Evolutionary conservation across 2,888 invertebrate genomes (phyloP).

Genomic region (Tipula confusa): DNA sequence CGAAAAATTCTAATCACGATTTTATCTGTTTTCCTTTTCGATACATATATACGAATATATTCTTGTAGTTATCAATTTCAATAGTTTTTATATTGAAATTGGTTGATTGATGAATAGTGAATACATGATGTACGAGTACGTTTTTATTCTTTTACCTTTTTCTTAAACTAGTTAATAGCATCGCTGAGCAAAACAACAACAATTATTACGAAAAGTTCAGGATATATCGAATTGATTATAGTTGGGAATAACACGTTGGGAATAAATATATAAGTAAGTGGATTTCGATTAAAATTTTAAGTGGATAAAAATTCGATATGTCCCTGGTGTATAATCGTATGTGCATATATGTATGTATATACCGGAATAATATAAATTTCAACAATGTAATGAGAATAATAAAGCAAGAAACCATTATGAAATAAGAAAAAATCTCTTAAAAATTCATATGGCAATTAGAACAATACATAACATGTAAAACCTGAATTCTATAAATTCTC

Average conservation of each 20-base stretch:
- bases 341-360: background rate
- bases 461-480: background rate
- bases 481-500: background rate
- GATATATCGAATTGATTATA: background rate
- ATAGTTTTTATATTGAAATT: background rate
- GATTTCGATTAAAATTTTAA: slow-evolving; percentile 12
- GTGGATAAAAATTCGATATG: background rate
- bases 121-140: background rate
- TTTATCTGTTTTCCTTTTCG: background rate
- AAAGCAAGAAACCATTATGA: background rate
- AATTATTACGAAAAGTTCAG: background rate
- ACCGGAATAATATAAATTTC: background rate
- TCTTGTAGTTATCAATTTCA: background rate
- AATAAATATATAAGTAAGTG: background rate
- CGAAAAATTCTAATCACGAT: background rate
- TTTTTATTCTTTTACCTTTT: background rate
- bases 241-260: slow-evolving; percentile 7
- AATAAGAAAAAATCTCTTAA: background rate
- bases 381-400: background rate
- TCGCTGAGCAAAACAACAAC: background rate
- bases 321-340: background rate
- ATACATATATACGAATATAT: background rate
- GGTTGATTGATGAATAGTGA: background rate
- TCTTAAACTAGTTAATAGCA: background rate
- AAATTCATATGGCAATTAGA: background rate